Conservation (phyloP, 1,140 invertebrate species). For the Drosophila prosaltans region DNA sequence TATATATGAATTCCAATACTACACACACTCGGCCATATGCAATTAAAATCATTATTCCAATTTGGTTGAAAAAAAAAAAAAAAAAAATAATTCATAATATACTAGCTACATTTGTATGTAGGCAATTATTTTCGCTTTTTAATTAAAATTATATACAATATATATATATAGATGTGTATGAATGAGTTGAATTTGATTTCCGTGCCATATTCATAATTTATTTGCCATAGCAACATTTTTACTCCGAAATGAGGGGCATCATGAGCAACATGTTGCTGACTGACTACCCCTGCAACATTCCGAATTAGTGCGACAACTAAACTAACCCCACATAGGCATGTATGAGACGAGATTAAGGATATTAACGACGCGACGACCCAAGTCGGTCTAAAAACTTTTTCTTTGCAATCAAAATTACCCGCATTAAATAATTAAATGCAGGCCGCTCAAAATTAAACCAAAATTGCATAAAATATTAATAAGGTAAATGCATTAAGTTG, state of each 20-base stretch:
- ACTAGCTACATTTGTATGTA: neutral
- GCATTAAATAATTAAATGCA: constrained; percentile 45
- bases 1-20: constrained; percentile 9
- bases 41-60: constrained; percentile 48
- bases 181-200: constrained; percentile 1
- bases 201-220: constrained; percentile 30
- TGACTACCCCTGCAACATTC: constrained; percentile 42
- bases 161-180: neutral
- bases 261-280: constrained; percentile 1
- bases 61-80: constrained; percentile 27
- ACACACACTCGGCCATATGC: neutral
- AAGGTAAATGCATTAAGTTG: constrained; percentile 50
- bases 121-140: constrained; percentile 11
- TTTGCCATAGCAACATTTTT: constrained; percentile 12
- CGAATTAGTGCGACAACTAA: constrained; percentile 6
- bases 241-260: constrained; percentile 13
- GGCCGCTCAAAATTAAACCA: neutral
- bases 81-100: neutral
- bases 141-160: constrained; percentile 34
- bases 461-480: constrained; percentile 65
- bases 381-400: neutral
- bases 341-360: constrained; percentile 5
- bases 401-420: constrained; percentile 59
- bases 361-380: too few relatives aligned
- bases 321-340: constrained; percentile 21